Conservation (phyloP, 2,888 invertebrate genomes). For the Drosophila multiciliata region DNA sequence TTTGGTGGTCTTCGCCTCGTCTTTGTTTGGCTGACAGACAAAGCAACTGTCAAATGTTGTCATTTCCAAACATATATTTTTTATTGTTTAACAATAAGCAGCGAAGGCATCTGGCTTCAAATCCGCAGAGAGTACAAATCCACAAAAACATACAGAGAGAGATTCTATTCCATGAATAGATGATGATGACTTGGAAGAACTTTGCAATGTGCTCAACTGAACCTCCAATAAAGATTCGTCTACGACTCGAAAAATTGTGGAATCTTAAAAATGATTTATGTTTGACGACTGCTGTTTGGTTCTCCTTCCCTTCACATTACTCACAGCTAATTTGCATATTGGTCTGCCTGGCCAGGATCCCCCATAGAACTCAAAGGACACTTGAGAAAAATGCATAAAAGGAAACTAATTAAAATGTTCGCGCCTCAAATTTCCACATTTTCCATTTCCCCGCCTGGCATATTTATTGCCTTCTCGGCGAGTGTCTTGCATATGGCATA, state of each 20-base stretch:
- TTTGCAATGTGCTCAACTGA: conserved; percentile 16
- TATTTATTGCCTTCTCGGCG: conserved; percentile 59
- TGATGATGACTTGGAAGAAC: conserved; percentile 67
- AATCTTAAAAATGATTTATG: conserved; percentile 68
- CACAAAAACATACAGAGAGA: background rate
- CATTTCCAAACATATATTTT: conserved; percentile 59
- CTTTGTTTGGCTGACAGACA: conserved; percentile 51
- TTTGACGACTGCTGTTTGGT: conserved; percentile 22
- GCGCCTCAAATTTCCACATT: conserved; percentile 76
- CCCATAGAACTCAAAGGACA: conserved; percentile 30
- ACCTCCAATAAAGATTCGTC: conserved; percentile 8
- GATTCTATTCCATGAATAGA: conserved; percentile 56
- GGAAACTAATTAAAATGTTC: conserved; percentile 84
- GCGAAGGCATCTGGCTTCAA: conserved; percentile 61
- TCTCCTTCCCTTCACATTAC: conserved; percentile 40
- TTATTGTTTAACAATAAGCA: conserved; percentile 36
- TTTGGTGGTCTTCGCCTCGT: conserved; percentile 61
- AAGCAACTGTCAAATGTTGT: conserved; percentile 70
- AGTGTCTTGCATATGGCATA: conserved; percentile 73
- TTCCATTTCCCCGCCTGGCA: conserved; percentile 23
- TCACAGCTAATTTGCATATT: conserved; percentile 72
- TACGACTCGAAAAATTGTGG: too few species aligned
- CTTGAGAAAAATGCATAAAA: conserved; percentile 69
- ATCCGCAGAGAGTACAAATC: conserved; percentile 60
- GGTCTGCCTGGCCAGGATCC: conserved; percentile 19